A percentile compares a stretch with the other conserved stretches of the same genome.
Evolutionary conservation across 2,888 invertebrate species (phyloP).

Genomic region (Orchesella flavescens): DNA sequence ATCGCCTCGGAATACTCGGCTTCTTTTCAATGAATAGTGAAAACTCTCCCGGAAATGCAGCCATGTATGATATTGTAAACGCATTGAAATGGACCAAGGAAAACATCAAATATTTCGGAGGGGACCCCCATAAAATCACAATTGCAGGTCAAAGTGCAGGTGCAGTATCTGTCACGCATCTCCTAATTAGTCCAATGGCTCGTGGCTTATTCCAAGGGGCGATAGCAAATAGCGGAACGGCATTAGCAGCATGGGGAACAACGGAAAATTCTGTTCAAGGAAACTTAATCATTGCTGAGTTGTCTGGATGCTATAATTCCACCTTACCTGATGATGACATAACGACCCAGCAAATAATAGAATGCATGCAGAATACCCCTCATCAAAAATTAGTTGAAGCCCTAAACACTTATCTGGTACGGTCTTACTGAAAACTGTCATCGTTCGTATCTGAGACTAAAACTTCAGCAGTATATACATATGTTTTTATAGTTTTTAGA

Average conservation of each 20-base stretch:
- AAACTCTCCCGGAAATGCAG: slow-evolving; percentile 72
- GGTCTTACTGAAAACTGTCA: too few relatives aligned
- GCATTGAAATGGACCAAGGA: slow-evolving; percentile 72
- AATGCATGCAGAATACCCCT: slow-evolving; percentile 60
- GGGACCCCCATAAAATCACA: slow-evolving; percentile 67
- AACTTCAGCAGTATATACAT: too few relatives aligned
- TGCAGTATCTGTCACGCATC: slow-evolving; percentile 58
- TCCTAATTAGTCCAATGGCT: slow-evolving; percentile 63
- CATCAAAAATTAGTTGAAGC: slow-evolving; percentile 28
- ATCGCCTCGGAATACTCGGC: slow-evolving; percentile 62
- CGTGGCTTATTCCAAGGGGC: slow-evolving; percentile 64
- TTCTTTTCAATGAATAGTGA: slow-evolving; percentile 71
- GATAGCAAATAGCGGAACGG: slow-evolving; percentile 67
- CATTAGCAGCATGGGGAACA: slow-evolving; percentile 66
- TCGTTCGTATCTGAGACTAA: too few relatives aligned
- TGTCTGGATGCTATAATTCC: slow-evolving; percentile 59
- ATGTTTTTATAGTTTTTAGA: slow-evolving; percentile 54
- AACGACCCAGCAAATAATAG: slow-evolving; percentile 4
- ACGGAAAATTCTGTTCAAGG: slow-evolving; percentile 59
- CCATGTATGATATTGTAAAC: slow-evolving; percentile 74
- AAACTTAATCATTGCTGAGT: slow-evolving; percentile 53
- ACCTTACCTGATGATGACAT: not conserved
- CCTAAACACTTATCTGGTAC: slow-evolving; percentile 64
- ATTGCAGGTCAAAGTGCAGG: slow-evolving; percentile 69
- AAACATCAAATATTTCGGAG: slow-evolving; percentile 71